Percentiles rank a stretch among this genome's conserved stretches.
Conservation (phyloP, 2,888 invertebrate species). For the Seira musarum region DNA sequence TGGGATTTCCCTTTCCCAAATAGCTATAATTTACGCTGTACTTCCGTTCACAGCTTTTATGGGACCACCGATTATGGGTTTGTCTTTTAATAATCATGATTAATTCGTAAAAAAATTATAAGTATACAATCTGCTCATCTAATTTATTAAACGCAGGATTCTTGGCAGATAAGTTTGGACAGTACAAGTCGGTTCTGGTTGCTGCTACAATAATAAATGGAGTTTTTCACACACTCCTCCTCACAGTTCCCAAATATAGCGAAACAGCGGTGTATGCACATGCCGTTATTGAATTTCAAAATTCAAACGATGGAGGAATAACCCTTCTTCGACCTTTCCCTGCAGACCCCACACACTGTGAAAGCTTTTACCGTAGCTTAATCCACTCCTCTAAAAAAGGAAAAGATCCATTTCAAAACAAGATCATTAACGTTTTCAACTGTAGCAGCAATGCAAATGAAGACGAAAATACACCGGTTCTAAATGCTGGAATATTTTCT, state of each 20-base stretch:
- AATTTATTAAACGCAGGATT: too few relatives aligned
- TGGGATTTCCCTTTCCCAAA: constrained; percentile 88
- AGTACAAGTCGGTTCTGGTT: constrained; percentile 88
- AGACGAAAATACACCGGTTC: neutral
- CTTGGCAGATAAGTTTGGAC: constrained; percentile 89
- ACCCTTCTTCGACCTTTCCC: constrained; percentile 16
- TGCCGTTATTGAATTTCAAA: constrained; percentile 75
- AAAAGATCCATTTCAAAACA: neutral
- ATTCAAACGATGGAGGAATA: neutral
- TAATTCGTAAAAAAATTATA: neutral
- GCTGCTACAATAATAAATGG: constrained; percentile 84
- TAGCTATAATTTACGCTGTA: constrained; percentile 88
- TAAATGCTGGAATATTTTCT: neutral
- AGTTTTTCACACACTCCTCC: constrained; percentile 84
- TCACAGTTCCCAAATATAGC: constrained; percentile 82
- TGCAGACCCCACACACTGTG: neutral
- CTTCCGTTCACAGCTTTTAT: constrained; percentile 90
- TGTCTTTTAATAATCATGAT: neutral
- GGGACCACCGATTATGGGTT: constrained; percentile 86
- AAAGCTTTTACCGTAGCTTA: constrained; percentile 1
- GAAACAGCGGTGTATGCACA: constrained; percentile 84
- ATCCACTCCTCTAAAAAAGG: neutral
- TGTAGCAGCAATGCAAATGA: neutral
- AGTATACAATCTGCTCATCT: neutral
- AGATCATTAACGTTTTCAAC: neutral